Conservation (phyloP, 2,888 invertebrate species). For the Parthenolecanium corni region DNA sequence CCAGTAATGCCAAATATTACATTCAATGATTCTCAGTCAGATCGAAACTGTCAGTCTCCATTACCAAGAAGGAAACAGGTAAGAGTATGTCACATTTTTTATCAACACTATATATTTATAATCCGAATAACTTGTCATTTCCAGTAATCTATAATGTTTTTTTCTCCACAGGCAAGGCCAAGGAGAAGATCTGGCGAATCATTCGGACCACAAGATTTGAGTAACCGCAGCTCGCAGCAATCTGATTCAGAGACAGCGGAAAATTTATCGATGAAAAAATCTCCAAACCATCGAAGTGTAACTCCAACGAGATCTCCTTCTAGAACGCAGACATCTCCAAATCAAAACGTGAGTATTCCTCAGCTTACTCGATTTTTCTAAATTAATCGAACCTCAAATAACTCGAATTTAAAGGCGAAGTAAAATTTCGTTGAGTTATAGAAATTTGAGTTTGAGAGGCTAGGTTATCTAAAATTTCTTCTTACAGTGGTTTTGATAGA, state of each 20-base stretch:
- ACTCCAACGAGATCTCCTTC: conserved; percentile 32
- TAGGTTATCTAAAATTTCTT: too few species aligned
- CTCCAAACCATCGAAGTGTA: conserved; percentile 33
- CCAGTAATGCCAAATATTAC: conserved; percentile 43
- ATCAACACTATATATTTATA: background rate
- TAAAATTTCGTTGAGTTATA: too few species aligned
- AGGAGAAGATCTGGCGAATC: conserved; percentile 69
- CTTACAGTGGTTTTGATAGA: too few species aligned
- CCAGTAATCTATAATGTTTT: background rate
- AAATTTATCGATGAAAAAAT: conserved; percentile 51
- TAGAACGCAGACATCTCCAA: conserved; percentile 14
- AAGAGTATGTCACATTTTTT: conserved; percentile 3
- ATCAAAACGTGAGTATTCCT: conserved; percentile 20
- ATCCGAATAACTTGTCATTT: background rate
- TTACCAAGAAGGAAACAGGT: conserved; percentile 64
- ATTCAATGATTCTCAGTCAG: conserved; percentile 36
- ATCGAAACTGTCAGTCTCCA: conserved; percentile 55
- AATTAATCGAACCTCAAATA: too few species aligned
- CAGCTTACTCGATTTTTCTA: too few species aligned
- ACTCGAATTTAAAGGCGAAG: too few species aligned
- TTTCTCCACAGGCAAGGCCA: conserved; percentile 55
- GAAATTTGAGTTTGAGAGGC: too few species aligned
- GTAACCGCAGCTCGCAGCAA: conserved; percentile 40
- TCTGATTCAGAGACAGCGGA: conserved; percentile 39
- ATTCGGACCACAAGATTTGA: conserved; percentile 49